phyloP scores from a whole-genome alignment of 2,113 vertebrate species.

The Terrapene triunguis region DNA sequence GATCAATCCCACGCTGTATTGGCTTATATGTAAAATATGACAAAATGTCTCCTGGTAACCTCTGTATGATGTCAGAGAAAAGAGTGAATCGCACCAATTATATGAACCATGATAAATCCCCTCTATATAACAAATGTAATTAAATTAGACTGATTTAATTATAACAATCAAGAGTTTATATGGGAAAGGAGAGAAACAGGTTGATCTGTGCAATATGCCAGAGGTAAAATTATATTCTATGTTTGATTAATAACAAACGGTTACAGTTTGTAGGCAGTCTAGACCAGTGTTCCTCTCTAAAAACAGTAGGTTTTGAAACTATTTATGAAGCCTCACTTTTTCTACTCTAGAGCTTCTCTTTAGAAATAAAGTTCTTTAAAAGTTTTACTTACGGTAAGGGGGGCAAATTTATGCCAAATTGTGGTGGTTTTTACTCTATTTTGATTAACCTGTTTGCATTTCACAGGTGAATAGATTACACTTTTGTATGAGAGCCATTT shows the following conservation, averaged over 20 bases:
- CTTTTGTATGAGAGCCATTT: not conserved
- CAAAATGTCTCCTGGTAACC: not conserved
- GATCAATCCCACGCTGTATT: slow-evolving; percentile 33
- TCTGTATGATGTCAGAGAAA: slow-evolving; percentile 9
- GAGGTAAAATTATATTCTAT: not conserved
- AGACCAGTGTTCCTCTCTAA: not conserved
- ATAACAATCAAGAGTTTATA: not conserved
- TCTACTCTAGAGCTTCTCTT: not conserved
- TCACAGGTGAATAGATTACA: not conserved
- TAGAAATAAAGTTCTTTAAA: not conserved
- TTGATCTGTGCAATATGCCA: not conserved
- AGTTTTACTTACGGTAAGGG: not conserved
- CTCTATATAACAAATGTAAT: not conserved
- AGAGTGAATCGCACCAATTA: not conserved
- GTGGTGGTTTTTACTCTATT: not conserved
- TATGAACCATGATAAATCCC: slow-evolving; percentile 19
- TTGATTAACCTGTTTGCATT: not conserved
- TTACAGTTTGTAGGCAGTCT: not conserved
- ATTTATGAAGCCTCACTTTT: not conserved
- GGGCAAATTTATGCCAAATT: not conserved
- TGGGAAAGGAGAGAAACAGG: not conserved
- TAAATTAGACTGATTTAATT: not conserved
- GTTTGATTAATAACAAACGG: not conserved
- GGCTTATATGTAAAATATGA: slow-evolving; percentile 63
- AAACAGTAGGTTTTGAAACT: not conserved